Evolutionary conservation across 2,888 invertebrate genomes (phyloP).

Genomic region (Hirudinaria manillensis): DNA sequence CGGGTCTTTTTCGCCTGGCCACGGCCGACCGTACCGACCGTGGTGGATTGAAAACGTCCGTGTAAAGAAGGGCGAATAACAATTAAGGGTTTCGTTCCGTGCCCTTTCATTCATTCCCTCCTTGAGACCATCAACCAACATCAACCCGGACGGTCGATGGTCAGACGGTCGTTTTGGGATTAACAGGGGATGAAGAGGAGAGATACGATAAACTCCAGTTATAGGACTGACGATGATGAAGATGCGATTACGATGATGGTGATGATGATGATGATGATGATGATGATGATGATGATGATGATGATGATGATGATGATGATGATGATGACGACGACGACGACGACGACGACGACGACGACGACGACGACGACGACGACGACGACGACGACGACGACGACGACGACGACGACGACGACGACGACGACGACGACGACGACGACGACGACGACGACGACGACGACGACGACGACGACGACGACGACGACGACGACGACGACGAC

Average conservation of each 20-base stretch:
- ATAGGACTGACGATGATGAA: slow-evolving; percentile 15
- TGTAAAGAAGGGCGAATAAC: no score
- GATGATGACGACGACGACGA: slow-evolving; percentile 32
- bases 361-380: slow-evolving; percentile 27
- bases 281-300: slow-evolving; percentile 29
- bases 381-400: neutral
- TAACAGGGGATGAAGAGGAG: no score
- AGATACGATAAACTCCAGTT: no score
- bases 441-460: neutral
- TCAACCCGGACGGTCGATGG: no score
- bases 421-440: neutral
- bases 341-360: slow-evolving; percentile 30
- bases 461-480: neutral
- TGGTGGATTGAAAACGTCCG: no score
- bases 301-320: slow-evolving; percentile 32
- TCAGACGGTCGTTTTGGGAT: no score
- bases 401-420: neutral
- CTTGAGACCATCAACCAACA: no score
- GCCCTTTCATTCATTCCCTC: no score
- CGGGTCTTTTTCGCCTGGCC: no score
- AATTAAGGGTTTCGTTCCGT: no score
- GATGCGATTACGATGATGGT: slow-evolving; percentile 8
- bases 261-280: slow-evolving; percentile 18
- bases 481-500: neutral
- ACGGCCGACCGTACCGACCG: no score